Evolutionary conservation across 2,888 invertebrate species (phyloP).

Genomic region (Lordiphosa fenestrarum): DNA sequence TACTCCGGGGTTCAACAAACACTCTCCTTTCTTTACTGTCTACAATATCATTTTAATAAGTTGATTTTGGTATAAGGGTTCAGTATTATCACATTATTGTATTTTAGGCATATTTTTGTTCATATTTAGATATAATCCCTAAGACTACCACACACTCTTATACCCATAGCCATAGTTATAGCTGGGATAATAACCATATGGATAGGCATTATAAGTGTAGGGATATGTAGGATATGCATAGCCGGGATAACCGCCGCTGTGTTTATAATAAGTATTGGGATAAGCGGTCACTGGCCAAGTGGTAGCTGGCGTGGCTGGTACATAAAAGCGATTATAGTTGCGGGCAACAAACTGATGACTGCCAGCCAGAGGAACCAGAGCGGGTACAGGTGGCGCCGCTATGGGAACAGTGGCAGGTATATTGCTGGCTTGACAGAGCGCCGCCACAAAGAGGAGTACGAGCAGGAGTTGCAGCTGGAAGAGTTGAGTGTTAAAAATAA

Average conservation of each 20-base stretch:
- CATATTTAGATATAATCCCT: neutral
- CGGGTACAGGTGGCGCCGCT: conserved; percentile 22
- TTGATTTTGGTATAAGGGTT: conserved; percentile 16
- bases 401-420: conserved; percentile 41
- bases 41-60: neutral
- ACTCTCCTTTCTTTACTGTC: neutral
- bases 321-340: conserved; percentile 70
- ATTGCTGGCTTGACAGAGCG: conserved; percentile 39
- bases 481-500: no score
- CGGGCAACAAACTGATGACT: conserved; percentile 76
- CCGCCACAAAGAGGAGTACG: conserved; percentile 26
- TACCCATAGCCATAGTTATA: conserved; percentile 59
- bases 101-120: no score
- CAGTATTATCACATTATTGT: conserved; percentile 41
- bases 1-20: no score
- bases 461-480: conserved; percentile 17
- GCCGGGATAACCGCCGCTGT: conserved; percentile 8
- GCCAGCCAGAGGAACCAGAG: conserved; percentile 63
- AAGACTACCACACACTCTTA: conserved; percentile 52
- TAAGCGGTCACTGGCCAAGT: conserved; percentile 44
- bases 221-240: conserved; percentile 35
- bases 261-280: conserved; percentile 42
- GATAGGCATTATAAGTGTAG: conserved; percentile 38
- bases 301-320: conserved; percentile 41
- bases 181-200: conserved; percentile 41